phyloP scores from a whole-genome alignment of 2,113 vertebrate genomes.

The Forbesichthys papilliferus region DNA sequence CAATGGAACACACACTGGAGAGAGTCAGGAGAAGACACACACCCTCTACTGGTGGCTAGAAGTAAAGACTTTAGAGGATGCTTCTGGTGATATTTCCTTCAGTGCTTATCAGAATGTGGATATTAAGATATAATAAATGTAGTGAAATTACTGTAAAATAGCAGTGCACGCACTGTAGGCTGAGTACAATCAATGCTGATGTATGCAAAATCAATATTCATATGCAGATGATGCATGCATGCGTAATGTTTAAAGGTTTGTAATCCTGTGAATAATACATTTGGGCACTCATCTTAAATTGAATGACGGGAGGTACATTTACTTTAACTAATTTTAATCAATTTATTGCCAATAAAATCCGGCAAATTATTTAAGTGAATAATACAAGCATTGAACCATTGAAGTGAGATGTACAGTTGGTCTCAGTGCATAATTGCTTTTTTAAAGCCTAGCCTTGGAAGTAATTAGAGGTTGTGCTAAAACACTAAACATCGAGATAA shows the following conservation, averaged over 20 bases:
- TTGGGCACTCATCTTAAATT: slow-evolving; percentile 6
- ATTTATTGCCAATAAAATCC: slow-evolving; percentile 43
- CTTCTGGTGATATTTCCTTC: not conserved
- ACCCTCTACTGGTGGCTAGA: slow-evolving; percentile 67
- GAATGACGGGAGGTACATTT: not conserved
- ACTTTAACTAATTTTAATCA: slow-evolving; percentile 17
- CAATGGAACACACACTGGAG: slow-evolving; percentile 35
- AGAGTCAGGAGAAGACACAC: slow-evolving; percentile 39
- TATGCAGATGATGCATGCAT: not conserved
- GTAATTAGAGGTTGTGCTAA: slow-evolving; percentile 62
- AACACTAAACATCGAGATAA: slow-evolving; percentile 66
- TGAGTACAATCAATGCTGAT: not conserved
- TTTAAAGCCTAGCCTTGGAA: slow-evolving; percentile 62
- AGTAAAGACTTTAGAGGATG: slow-evolving; percentile 4
- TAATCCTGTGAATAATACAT: not conserved
- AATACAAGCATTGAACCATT: slow-evolving; percentile 52
- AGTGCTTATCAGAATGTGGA: slow-evolving; percentile 2
- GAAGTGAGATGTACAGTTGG: slow-evolving; percentile 63
- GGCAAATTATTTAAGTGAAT: slow-evolving; percentile 56
- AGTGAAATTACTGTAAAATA: not conserved
- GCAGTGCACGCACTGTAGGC: not conserved
- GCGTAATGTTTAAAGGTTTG: not conserved
- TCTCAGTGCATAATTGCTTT: slow-evolving; percentile 67
- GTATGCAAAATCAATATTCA: not conserved
- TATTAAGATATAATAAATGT: not conserved